These are phyloP conservation scores for Oryzias woworae DNA, from an alignment of 2,113 vertebrate genomes.

Conservation along the genomic window DNA sequence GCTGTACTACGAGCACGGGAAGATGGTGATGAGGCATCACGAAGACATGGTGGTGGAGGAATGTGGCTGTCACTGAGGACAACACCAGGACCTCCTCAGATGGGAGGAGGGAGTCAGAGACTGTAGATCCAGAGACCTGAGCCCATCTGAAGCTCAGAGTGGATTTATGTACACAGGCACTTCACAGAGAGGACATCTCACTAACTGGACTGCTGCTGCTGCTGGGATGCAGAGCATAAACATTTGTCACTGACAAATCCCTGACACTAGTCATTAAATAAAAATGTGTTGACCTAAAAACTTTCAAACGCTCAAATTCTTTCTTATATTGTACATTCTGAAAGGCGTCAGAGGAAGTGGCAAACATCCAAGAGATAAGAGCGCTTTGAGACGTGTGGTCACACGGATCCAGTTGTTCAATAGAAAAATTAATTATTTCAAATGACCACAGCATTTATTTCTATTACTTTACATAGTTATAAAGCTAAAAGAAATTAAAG, in stretches of 20 bases:
- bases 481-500: no score
- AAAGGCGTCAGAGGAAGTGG: constrained; percentile 3
- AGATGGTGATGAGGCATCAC: constrained; percentile 80
- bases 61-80: constrained; percentile 84
- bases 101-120: not conserved
- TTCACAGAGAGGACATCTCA: constrained; percentile 19
- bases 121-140: not conserved
- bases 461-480: no score
- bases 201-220: constrained; percentile 6
- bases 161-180: constrained; percentile 25
- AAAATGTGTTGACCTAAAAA: no score
- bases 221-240: not conserved
- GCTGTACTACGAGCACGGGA: constrained; percentile 84
- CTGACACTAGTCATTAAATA: no score
- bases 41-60: constrained; percentile 86
- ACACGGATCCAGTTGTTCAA: constrained; percentile 37
- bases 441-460: not conserved
- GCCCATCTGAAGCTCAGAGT: constrained; percentile 4
- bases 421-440: constrained; percentile 52
- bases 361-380: constrained; percentile 21
- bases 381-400: constrained; percentile 39
- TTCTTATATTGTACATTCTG: not conserved
- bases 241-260: no score
- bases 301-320: no score
- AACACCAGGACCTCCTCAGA: not conserved